Base-by-base conservation (phyloP, 1,140 invertebrate genomes). In the Rhagoletis pomonella region DNA sequence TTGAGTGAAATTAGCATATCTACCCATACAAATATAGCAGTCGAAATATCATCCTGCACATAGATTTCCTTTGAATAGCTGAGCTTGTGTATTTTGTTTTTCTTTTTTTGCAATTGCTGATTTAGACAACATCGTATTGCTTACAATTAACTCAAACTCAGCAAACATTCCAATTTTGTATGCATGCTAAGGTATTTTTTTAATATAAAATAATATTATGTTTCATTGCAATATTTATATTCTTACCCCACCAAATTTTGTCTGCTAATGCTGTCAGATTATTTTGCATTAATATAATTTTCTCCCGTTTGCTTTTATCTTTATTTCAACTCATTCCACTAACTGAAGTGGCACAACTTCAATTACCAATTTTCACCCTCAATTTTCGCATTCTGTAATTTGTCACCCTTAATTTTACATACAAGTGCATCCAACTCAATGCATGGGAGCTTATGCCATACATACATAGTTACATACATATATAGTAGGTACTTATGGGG, bases 331-430 rank as follows among this genome's bases (percentile, higher is more conserved):
- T 81, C 73, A 14, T 19, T n/a, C 73, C 47, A 81, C 44, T 55
- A 55, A 9, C 9, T 55, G 3, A 10, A n/a, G 47, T 12, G 4
- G 17, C 73, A 58, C 47, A 55, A 55, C 73, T 81, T 81, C 73
- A 81, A 81, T 81, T 81, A 81, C 73, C 73, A 81, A 81, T 81
- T 81, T 81, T 81, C 73, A 81, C 73, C 44, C 73, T 81, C 73
- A 81, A 81, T 81, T 81, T 81, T 81, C 73, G 47, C 47, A 55
- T 50, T 12, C 47, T 55, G 19, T 55, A 81, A 50, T 81, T 81
- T 55, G 73, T 29, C 42, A 58, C 73, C 73, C 73, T 81, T 81
- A 81, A 55, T 81, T 55, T n/a, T 81, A 81, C 73, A 12, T 81
- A 81, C 73, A 81, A 81, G 9, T 55, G 73, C 47, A 81, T 50